Evolutionary conservation across 1,140 invertebrate species (phyloP).

Genomic region (Danaus plexippus): DNA sequence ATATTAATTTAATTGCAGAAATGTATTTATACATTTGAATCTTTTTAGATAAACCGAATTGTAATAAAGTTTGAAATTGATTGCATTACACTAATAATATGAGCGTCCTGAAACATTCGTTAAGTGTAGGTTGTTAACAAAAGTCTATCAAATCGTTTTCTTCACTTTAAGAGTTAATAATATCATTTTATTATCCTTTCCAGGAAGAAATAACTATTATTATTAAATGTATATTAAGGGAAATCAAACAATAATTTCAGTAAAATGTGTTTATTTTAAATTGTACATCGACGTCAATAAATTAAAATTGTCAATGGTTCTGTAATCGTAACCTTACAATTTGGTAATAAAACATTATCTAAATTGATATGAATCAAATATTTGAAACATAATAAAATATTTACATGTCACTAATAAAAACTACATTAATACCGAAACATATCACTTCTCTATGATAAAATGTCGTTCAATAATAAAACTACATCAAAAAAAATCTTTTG

Average conservation of each 20-base stretch:
- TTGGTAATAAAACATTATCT: conserved; percentile 62
- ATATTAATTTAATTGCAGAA: too few species aligned
- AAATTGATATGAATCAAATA: conserved; percentile 66
- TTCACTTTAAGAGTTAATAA: too few species aligned
- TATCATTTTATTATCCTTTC: too few species aligned
- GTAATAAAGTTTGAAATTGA: too few species aligned
- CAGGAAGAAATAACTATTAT: background rate
- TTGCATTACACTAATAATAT: too few species aligned
- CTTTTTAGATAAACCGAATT: too few species aligned
- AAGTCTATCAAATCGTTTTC: too few species aligned
- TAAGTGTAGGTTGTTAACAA: too few species aligned
- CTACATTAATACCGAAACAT: background rate
- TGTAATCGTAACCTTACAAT: conserved; percentile 54
- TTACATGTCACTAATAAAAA: conserved; percentile 33
- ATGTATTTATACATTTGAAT: too few species aligned
- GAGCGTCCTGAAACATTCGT: too few species aligned
- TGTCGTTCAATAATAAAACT: too few species aligned
- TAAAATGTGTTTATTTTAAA: conserved; percentile 64
- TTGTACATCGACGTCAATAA: conserved; percentile 61
- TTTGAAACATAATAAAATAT: conserved; percentile 64
- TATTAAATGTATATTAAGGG: conserved; percentile 7
- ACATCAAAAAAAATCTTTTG: too few species aligned
- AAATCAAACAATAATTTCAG: conserved; percentile 21
- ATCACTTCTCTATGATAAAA: background rate
- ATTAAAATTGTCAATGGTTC: conserved; percentile 53